phyloP scores from a whole-genome alignment of 1,140 invertebrate genomes.

The Drosophila bocqueti region DNA sequence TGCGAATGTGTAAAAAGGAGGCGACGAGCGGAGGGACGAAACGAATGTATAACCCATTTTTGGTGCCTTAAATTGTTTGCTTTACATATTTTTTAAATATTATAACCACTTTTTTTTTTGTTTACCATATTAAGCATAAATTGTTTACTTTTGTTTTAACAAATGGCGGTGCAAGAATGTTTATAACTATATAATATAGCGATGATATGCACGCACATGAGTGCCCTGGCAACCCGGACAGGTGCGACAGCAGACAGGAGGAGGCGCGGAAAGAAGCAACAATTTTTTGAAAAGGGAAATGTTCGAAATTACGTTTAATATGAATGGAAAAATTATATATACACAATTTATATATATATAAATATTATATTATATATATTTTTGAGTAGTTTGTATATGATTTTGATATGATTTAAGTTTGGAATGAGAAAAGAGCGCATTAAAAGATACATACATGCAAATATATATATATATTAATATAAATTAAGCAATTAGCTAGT shows the following conservation, averaged over 20 bases:
- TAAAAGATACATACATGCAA: constrained; percentile 17
- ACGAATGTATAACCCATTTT: constrained; percentile 50
- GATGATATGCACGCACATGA: constrained; percentile 2
- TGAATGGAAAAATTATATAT: constrained; percentile 31
- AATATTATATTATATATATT: constrained; percentile 28
- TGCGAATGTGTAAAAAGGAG: constrained; percentile 35
- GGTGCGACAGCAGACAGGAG: not conserved
- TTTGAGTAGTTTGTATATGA: constrained; percentile 57
- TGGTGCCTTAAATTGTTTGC: constrained; percentile 72
- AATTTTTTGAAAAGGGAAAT: constrained; percentile 4
- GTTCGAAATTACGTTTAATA: constrained; percentile 22
- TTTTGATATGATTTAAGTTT: constrained; percentile 38
- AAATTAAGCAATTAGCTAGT: constrained; percentile 63
- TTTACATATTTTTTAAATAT: constrained; percentile 26
- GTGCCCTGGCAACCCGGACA: constrained; percentile 12
- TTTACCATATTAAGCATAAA: constrained; percentile 1
- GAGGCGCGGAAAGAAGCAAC: not conserved
- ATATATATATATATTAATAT: constrained; percentile 29
- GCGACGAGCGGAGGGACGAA: constrained; percentile 7
- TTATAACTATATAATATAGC: constrained; percentile 1
- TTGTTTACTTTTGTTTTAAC: not conserved
- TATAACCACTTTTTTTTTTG: constrained; percentile 1
- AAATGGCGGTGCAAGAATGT: constrained; percentile 12
- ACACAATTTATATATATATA: constrained; percentile 11
- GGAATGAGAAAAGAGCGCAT: not conserved